Evolutionary conservation across 2,888 invertebrate genomes (phyloP), one percentile per base, ranked within the genome.

Genomic region (Icerya purchasi): DNA sequence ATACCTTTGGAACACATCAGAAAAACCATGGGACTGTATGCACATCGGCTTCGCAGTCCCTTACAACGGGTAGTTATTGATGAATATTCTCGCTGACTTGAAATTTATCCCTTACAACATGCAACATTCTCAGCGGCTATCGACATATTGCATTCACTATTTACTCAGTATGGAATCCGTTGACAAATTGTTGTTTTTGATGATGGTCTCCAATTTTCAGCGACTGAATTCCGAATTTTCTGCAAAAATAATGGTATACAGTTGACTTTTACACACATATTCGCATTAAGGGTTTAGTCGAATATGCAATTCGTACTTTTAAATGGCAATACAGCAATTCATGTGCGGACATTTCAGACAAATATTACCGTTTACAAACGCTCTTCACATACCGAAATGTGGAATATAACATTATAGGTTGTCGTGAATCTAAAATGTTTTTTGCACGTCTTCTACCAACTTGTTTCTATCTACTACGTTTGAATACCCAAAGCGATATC

Each of bases 11-110:
- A 64, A 63, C 3, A 64, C 63, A 56, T 64, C 66, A 24, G 36
- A 61, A 2, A 60, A 54, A 19, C 59, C 61, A 19, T 67, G 65
- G 66, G 53, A 50, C 1, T 55, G 66, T 2, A 61, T 66, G 1
- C 67, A 67, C 58, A 61, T 62, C 3, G 66, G 66, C 59, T 67
- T 63, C 50, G 52, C 62, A 20, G 65, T 62, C 3, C 65, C 65
- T 2, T 57, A 62, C 61, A n/a, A n/a, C n/a, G 36, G 63, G 51
- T 68, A 2, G 21, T 68, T 1, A 60, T 58, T 22, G 53, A 58
- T 14, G 58, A 53, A 1, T 51, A 36, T 18, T 58, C 58, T 2
- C 2, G 58, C 50, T 68, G 65, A 66, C 61, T 63, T 1, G 66
- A 67, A 60, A 62, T 67, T 1, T 60, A 63, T 2, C 56, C 63